Base-by-base conservation (phyloP, 2,888 invertebrate species). In the Leucophora obtusa region DNA sequence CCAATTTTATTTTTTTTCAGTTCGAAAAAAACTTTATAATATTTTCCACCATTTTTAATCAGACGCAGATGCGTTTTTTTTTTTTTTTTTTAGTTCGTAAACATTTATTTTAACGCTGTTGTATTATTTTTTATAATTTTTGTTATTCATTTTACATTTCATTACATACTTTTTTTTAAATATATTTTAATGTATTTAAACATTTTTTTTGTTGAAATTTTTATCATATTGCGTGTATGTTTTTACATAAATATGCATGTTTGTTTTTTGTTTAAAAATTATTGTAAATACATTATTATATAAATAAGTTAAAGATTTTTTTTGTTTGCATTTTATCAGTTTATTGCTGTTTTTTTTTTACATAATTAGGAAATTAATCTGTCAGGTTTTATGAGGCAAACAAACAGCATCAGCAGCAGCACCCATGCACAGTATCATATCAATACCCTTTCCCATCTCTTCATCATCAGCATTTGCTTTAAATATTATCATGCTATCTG, bases 351-450 rank as follows among this genome's bases (percentile, higher is more conserved):
- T 59, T 68, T 76, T 59, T 68, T 76, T 83, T 75, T 82, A 72
- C 75, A 72, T 82, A 83, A 84, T 84, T 83, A 84, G 82, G 77
- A 84, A 83, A 84, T 83, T 84, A 83, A 84, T 83, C 83, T 83
- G 79, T 82, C 83, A 83, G 82, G 60, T 78, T 83, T 84, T 83
- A 84, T 81, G 79, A 82, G 63, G 75, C 79, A 83, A 60, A 81
- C 65, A 53, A 76, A 76, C 70, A 58, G 69, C 18, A 58, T 53
- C 62, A 8, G 51, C 38, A 43, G 17, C 24, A 72, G 58, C 65
- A 51, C 33, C 15, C 53, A 50, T 8, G 38, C 50, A 68, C 24
- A 35, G n/a, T 47, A 66, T 9, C 21, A 15, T 11, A 21, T 24
- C 24, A 15, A 51, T 33, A 53, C 24, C 11, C 38, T 28, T 28